Evolutionary conservation across 2,113 vertebrate species (phyloP).

Genomic region (Prolemur simus): DNA sequence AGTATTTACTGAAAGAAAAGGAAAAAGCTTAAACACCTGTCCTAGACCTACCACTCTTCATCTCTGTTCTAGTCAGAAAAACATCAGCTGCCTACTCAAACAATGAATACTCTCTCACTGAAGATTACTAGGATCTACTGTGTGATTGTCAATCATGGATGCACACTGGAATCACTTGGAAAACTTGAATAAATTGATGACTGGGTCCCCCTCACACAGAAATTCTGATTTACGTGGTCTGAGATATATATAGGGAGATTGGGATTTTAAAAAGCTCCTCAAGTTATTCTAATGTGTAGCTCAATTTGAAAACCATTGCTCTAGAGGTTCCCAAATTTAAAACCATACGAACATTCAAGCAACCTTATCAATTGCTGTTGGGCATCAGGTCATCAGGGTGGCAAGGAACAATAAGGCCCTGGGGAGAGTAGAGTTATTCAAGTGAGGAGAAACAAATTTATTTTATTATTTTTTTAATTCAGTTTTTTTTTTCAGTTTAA

Average conservation of each 20-base stretch:
- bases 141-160: neutral
- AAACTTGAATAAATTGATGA: neutral
- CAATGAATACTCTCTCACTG: neutral
- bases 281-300: neutral
- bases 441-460: neutral
- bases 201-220: neutral
- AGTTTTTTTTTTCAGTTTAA: conserved; percentile 52
- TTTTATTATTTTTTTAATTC: too few relatives aligned
- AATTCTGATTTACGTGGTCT: neutral
- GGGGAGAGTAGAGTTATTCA: neutral
- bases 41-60: neutral
- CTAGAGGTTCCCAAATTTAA: neutral
- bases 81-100: neutral
- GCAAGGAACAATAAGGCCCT: neutral
- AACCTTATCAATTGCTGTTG: neutral
- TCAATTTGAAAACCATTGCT: neutral
- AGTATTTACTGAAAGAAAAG: neutral
- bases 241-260: neutral
- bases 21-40: neutral
- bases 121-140: neutral
- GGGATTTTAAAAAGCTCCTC: neutral
- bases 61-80: conserved; percentile 3
- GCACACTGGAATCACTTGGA: neutral
- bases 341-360: neutral
- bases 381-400: neutral